Evolutionary conservation across 2,888 invertebrate genomes (phyloP).

Genomic region (Atrina japonica): DNA sequence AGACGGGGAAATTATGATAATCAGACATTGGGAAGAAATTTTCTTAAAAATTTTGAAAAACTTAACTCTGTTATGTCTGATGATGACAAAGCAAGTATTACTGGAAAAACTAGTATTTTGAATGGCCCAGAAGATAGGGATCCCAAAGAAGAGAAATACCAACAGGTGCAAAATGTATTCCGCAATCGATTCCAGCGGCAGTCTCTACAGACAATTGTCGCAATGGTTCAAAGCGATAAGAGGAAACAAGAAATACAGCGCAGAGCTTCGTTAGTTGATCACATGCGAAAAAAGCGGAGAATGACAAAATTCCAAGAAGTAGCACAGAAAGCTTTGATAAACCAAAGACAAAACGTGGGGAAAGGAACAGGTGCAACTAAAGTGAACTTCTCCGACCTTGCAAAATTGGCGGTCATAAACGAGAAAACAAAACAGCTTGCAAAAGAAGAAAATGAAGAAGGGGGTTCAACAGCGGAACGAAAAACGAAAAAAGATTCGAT

Average conservation of each 20-base stretch:
- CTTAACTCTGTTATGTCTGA: slow-evolving; percentile 49
- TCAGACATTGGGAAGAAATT: slow-evolving; percentile 59
- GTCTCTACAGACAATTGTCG: slow-evolving; percentile 50
- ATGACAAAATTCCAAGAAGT: too few species aligned
- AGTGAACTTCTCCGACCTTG: slow-evolving; percentile 1
- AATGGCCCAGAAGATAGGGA: slow-evolving; percentile 18
- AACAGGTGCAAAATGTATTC: slow-evolving; percentile 34
- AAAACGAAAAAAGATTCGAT: neutral
- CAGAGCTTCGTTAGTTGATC: slow-evolving; percentile 21
- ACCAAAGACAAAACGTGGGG: neutral
- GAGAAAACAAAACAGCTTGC: slow-evolving; percentile 17
- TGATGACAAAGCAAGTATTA: slow-evolving; percentile 40
- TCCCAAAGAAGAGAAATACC: slow-evolving; percentile 16
- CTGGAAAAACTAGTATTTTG: slow-evolving; percentile 18
- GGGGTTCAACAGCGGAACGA: neutral
- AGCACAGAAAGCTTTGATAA: neutral
- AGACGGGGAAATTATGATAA: slow-evolving; percentile 30
- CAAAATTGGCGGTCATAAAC: slow-evolving; percentile 5
- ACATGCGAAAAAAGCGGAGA: neutral
- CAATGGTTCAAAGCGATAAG: slow-evolving; percentile 39
- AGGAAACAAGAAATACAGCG: slow-evolving; percentile 31
- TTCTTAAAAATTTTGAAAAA: slow-evolving; percentile 58
- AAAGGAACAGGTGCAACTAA: neutral
- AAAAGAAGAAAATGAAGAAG: slow-evolving; percentile 18
- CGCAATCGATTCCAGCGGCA: slow-evolving; percentile 40